Evolutionary conservation across 2,113 vertebrate species (phyloP).

Genomic region (Phyllostomus hastatus): DNA sequence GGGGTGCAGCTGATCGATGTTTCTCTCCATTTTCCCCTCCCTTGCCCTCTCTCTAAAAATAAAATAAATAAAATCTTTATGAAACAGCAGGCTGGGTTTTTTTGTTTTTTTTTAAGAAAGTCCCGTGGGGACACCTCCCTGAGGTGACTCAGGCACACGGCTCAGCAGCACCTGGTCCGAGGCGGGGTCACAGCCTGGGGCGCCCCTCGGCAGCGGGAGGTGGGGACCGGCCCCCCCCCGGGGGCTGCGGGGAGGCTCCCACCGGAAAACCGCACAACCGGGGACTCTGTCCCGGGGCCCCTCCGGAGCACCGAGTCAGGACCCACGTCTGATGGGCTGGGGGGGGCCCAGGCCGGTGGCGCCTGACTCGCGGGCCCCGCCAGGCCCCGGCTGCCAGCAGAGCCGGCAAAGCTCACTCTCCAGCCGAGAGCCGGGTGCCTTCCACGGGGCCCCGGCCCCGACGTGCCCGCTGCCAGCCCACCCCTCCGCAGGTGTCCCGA

Average conservation of each 20-base stretch:
- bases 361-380: background rate
- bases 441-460: accelerated
- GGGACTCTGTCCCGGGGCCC: too few relatives aligned
- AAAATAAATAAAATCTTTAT: too few relatives aligned
- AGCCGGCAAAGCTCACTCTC: accelerated
- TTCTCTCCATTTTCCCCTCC: too few relatives aligned
- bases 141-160: accelerated
- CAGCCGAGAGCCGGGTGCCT: background rate
- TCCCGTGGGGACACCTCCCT: accelerated
- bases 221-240: accelerated
- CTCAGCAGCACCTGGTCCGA: accelerated
- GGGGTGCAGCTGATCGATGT: too few relatives aligned
- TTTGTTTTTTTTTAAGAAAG: background rate
- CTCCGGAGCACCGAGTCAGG: background rate
- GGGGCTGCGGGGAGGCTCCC: background rate
- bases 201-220: background rate
- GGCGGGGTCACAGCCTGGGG: background rate
- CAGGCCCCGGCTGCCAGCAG: accelerated
- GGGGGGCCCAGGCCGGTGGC: background rate
- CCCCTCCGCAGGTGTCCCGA: background rate
- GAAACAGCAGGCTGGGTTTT: too few relatives aligned
- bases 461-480: accelerated
- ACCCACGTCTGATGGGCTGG: too few relatives aligned
- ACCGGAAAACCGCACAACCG: accelerated
- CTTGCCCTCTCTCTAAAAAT: too few relatives aligned